Evolutionary conservation across 1,140 invertebrate species (phyloP).

Genomic region (Macrotrachela quadricornifera): DNA sequence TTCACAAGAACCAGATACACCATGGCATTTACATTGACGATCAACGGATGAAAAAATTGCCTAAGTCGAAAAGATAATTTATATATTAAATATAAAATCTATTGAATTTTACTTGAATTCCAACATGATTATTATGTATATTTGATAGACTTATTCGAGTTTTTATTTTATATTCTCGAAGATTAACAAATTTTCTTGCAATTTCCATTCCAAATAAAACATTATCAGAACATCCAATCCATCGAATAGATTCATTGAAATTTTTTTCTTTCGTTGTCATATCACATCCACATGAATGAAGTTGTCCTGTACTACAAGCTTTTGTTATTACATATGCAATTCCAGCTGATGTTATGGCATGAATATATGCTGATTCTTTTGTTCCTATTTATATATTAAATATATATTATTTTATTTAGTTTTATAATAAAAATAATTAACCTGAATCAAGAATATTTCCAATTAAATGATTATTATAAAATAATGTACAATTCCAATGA

Average conservation of each 20-base stretch:
- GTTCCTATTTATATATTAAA: neutral
- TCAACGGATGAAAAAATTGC: too few relatives aligned
- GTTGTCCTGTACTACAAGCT: neutral
- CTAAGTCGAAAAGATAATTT: too few relatives aligned
- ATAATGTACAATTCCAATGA: constrained; percentile 73
- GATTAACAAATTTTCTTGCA: constrained; percentile 1
- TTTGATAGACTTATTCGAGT: too few relatives aligned
- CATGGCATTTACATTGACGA: constrained; percentile 64
- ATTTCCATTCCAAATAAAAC: constrained; percentile 1
- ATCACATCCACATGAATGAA: neutral
- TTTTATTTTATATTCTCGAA: neutral
- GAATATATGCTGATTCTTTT: constrained; percentile 1
- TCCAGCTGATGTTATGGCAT: constrained; percentile 1
- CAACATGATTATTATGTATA: too few relatives aligned
- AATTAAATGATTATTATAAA: constrained; percentile 17
- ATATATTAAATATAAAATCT: too few relatives aligned
- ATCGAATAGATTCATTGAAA: too few relatives aligned
- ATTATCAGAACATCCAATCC: neutral
- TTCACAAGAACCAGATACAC: constrained; percentile 68
- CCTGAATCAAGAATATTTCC: constrained; percentile 17
- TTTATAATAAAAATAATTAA: neutral
- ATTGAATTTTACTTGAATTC: too few relatives aligned
- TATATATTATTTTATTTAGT: too few relatives aligned
- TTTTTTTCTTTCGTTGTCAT: too few relatives aligned
- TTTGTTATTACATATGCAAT: neutral